Evolutionary conservation across 2,888 invertebrate genomes (phyloP).

Genomic region (Idaea biselata): DNA sequence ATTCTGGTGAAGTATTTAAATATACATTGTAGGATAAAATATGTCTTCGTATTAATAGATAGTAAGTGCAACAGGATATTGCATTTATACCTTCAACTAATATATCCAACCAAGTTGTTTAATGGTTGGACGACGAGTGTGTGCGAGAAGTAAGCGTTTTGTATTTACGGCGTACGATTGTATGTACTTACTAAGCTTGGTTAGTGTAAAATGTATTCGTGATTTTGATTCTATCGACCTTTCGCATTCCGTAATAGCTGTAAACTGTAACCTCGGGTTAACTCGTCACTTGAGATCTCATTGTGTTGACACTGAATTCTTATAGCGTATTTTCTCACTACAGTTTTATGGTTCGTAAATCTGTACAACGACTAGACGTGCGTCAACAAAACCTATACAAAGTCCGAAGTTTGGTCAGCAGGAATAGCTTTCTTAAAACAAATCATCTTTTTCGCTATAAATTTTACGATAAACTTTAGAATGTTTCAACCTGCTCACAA

Average conservation of each 20-base stretch:
- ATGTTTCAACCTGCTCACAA: not conserved
- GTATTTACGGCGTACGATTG: conserved; percentile 21
- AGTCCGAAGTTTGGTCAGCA: not conserved
- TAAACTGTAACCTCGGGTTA: conserved; percentile 38
- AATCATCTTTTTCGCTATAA: not conserved
- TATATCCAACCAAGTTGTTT: not conserved
- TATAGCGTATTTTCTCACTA: conserved; percentile 5
- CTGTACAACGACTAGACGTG: not conserved
- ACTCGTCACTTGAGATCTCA: conserved; percentile 28
- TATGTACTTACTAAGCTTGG: not conserved
- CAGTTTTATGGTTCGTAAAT: not conserved
- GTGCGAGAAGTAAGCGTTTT: conserved; percentile 35
- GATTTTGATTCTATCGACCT: conserved; percentile 60
- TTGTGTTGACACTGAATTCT: conserved; percentile 17
- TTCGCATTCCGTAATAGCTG: conserved; percentile 48
- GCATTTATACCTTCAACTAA: not conserved
- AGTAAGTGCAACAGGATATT: not conserved
- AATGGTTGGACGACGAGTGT: conserved; percentile 25
- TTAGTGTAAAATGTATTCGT: conserved; percentile 40
- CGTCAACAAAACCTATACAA: not conserved
- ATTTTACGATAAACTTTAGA: not conserved
- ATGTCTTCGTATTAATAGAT: not conserved
- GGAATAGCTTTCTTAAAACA: not conserved
- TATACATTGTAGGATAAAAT: not conserved
- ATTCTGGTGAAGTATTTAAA: not conserved